Evolutionary conservation across 2,888 invertebrate genomes (phyloP).

Genomic region (Agrilus cyanescens): DNA sequence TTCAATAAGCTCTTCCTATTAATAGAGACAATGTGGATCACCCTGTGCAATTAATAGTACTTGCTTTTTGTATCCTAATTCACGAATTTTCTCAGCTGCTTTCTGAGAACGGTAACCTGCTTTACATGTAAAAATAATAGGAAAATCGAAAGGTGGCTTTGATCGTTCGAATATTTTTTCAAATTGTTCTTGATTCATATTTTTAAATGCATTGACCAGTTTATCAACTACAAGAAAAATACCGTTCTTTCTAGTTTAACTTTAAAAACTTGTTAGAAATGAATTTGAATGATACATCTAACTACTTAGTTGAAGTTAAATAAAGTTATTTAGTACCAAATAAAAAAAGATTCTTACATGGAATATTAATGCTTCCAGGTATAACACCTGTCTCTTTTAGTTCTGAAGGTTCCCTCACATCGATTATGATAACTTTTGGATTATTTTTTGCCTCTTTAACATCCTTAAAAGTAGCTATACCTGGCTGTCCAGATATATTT

Average conservation of each 20-base stretch:
- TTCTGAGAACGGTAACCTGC: constrained; percentile 52
- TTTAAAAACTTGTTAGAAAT: neutral
- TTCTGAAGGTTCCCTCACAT: constrained; percentile 66
- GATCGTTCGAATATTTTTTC: constrained; percentile 40
- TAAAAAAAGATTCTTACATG: constrained; percentile 41
- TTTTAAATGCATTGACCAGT: constrained; percentile 36
- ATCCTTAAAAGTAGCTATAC: constrained; percentile 32
- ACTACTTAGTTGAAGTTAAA: neutral
- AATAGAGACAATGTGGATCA: too few species aligned
- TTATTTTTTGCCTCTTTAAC: constrained; percentile 37
- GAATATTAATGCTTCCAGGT: constrained; percentile 65
- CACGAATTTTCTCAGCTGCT: constrained; percentile 46
- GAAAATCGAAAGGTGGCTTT: constrained; percentile 46
- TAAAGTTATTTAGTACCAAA: constrained; percentile 1
- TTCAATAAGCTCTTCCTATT: too few species aligned
- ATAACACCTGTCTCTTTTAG: constrained; percentile 56
- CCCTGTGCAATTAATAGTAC: too few species aligned
- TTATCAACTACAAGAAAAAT: constrained; percentile 40
- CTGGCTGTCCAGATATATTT: neutral
- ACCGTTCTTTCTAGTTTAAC: constrained; percentile 1
- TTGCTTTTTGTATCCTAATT: constrained; percentile 51
- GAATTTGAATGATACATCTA: neutral
- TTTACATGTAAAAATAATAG: constrained; percentile 58
- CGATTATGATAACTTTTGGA: constrained; percentile 48
- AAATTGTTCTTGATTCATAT: constrained; percentile 42